Base-by-base conservation (phyloP, 2,113 vertebrate genomes). In the Aix galericulata region DNA sequence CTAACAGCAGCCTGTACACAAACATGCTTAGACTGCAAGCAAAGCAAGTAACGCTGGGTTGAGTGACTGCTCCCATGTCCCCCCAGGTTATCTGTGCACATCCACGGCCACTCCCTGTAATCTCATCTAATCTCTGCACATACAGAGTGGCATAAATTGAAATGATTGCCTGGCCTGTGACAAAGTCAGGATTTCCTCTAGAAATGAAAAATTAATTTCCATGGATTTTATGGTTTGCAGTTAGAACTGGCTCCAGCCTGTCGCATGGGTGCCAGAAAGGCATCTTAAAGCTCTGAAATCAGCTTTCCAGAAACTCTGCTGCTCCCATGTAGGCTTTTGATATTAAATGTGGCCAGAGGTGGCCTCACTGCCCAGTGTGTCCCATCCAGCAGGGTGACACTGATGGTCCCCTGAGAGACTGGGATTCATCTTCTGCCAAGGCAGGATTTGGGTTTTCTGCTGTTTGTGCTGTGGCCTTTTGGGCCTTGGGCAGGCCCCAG, bases 161-260 rank as follows among this genome's bases (percentile, higher is more conserved):
- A 94, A 86, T 85, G 58, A 71, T 32, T 91, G 59, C 87, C n/a
- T 82, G 76, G 29, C 80, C 75, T 58, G 36, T 11, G 8, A 83
- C 44, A 89, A 89, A 86, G 94, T 91, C 81, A 58, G 93, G 83
- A 88, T 91, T 93, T 94, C 59, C 20, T 64, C 48, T 91, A 91
- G 81, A 91, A 94, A 87, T 44, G 81, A 86, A 84, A 84, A 94
- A 26, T 59, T 29, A 73, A 26, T 94, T 89, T 89, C 83, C 13
- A 52, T 93, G 86, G 83, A 82, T 94, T 96, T 96, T 82, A 72
- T n/a, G 42, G 29, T 82, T 72, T 64, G n/a, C n/a, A 40, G n/a
- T 82, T 95, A 69, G 94, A 94, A 93, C n/a, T 81, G 62, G 52
- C 91, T 86, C 40, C 31, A 46, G 76, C 16, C 50, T 40, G 58